Conservation (phyloP, 2,113 vertebrate species). For the Cheilinus undulatus region DNA sequence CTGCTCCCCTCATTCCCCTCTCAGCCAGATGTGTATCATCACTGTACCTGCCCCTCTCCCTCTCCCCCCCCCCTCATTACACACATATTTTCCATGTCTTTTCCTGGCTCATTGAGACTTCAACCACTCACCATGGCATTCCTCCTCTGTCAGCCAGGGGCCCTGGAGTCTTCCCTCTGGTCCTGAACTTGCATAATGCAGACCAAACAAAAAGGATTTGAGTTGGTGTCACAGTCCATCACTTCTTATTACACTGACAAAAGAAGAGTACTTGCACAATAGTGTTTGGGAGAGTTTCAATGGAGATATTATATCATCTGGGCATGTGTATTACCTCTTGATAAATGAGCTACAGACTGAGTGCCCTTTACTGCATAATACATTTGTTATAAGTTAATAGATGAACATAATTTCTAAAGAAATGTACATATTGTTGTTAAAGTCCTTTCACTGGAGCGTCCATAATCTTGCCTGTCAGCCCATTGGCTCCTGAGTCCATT, state of each 20-base stretch:
- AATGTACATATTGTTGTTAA: too few species aligned
- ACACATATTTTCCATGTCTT: slow-evolving; percentile 59
- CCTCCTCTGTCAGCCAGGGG: slow-evolving; percentile 16
- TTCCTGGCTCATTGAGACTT: slow-evolving; percentile 62
- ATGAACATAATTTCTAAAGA: too few species aligned
- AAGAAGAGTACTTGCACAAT: background rate
- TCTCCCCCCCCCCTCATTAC: slow-evolving; percentile 42
- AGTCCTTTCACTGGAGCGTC: too few species aligned
- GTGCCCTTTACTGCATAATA: background rate
- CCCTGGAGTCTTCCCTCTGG: slow-evolving; percentile 10
- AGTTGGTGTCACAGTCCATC: background rate
- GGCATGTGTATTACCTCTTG: background rate
- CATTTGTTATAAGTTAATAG: too few species aligned
- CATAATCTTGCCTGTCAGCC: too few species aligned
- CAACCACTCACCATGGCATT: slow-evolving; percentile 17
- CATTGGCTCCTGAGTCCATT: too few species aligned
- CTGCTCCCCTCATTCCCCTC: slow-evolving; percentile 21
- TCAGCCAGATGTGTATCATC: slow-evolving; percentile 54
- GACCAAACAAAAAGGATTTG: slow-evolving; percentile 16
- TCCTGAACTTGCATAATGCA: slow-evolving; percentile 17
- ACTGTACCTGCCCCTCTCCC: slow-evolving; percentile 4
- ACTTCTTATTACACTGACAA: background rate
- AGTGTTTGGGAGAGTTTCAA: background rate
- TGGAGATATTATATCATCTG: background rate
- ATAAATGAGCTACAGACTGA: background rate